phyloP scores from a whole-genome alignment of 2,797 vertebrate species.

The Brachymystax lenok region DNA sequence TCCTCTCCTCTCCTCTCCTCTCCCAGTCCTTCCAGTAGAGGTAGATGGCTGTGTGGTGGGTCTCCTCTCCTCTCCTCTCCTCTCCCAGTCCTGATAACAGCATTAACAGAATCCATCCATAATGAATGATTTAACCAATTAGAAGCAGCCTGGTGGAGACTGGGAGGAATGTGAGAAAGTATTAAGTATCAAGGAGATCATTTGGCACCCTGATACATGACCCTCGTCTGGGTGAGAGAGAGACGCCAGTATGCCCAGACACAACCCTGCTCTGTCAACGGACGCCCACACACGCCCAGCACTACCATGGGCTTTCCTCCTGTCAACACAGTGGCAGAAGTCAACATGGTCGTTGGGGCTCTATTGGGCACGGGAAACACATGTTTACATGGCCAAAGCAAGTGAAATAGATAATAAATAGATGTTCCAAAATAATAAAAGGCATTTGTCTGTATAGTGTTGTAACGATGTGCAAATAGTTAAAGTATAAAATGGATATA shows the following conservation, averaged over 20 bases:
- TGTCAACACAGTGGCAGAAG: too few relatives aligned
- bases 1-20: background rate
- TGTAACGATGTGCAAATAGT: too few relatives aligned
- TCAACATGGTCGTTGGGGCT: background rate
- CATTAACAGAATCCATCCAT: constrained; percentile 31
- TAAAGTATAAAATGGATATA: too few relatives aligned
- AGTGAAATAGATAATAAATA: too few relatives aligned
- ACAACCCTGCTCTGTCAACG: background rate
- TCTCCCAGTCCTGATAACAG: too few relatives aligned
- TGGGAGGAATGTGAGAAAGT: constrained; percentile 41
- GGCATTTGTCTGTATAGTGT: too few relatives aligned
- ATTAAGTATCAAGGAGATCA: constrained; percentile 45
- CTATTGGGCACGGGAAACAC: too few relatives aligned
- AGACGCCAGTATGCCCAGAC: background rate
- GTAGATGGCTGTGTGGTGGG: too few relatives aligned
- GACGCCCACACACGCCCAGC: background rate
- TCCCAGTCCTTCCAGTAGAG: too few relatives aligned
- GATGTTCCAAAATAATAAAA: too few relatives aligned
- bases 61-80: background rate
- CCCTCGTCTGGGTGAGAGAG: background rate
- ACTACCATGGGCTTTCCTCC: background rate
- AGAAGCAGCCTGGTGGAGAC: constrained; percentile 23
- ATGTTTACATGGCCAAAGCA: too few relatives aligned
- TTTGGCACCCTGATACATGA: constrained; percentile 20
- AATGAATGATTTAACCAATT: constrained; percentile 54